Base-by-base conservation (phyloP, 2,888 invertebrate species). In the Syrphus vitripennis region DNA sequence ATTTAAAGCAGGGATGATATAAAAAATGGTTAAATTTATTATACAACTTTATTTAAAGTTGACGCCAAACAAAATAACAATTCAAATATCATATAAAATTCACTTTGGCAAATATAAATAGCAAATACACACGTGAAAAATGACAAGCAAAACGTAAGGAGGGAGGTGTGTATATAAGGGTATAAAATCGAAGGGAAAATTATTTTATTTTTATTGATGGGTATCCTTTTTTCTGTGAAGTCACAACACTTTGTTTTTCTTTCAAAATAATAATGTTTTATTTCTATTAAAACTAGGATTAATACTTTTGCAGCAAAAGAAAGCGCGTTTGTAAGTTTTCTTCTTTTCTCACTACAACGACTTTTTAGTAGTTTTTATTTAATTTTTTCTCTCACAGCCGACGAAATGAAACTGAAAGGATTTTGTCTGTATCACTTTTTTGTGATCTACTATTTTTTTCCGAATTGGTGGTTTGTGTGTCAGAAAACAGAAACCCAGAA, bases 371-470 rank as follows among this genome's bases (percentile, higher is more conserved):
- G 21, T 16, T 57, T 34, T 53, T 61, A 75, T 65, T 79, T 69
- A 57, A 16, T 45, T 84, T 75, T 76, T 84, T 12, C 31, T 12
- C 53, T 80, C 84, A 84, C 84, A 84, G 76, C 80, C 84, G 65
- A 84, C 80, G 61, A 84, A 72, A 72, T 53, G 76, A 80, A 84
- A 84, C 80, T 84, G 80, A 84, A 84, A 71, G 61, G 71, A 69
- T 75, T 59, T 21, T 63, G 29, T 59, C 70, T 70, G 57, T 79
- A 70, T 50, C 45, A 57, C 53, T 59, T 74, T 55, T 55, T 40
- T n/a, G n/a, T n/a, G 63, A 45, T 72, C 45, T 80, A 67, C 76
- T 72, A 71, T 77, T 45, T 21, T 12, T 19, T 14, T 26, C 29
- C 19, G 6, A 45, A 45, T 45, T 31, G 26, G 6, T 45, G 29